A percentile compares a stretch with the other conserved stretches of the same genome.
phyloP scores from a whole-genome alignment of 2,888 invertebrate genomes.

The Brachylomia viminalis region DNA sequence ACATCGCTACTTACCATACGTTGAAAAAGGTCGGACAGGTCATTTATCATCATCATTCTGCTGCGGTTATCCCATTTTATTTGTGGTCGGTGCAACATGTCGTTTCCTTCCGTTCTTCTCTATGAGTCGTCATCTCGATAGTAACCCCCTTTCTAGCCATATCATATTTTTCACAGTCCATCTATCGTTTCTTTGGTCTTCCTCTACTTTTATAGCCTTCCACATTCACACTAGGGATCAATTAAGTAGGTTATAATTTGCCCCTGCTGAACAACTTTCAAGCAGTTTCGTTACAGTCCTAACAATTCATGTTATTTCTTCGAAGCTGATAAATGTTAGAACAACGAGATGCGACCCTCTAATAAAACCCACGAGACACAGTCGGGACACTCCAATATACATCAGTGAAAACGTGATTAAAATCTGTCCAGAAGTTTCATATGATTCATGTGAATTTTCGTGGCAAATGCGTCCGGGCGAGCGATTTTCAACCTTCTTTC shows the following conservation, averaged over 20 bases:
- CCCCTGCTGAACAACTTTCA: not conserved
- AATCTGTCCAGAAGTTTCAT: slow-evolving; percentile 49
- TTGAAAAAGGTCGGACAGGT: not conserved
- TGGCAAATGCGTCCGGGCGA: slow-evolving; percentile 27
- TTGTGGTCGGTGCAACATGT: not conserved
- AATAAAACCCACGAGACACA: slow-evolving; percentile 24
- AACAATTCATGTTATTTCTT: not conserved
- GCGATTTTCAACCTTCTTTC: slow-evolving; percentile 47
- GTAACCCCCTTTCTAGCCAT: not conserved
- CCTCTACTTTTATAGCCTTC: not conserved
- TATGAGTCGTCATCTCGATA: not conserved
- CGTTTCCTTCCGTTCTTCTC: no score
- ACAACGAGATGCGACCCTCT: slow-evolving; percentile 13
- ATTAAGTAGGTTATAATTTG: not conserved
- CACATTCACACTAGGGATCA: not conserved
- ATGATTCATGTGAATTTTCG: slow-evolving; percentile 54
- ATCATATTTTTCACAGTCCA: not conserved
- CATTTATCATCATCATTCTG: not conserved
- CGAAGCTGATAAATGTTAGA: slow-evolving; percentile 9
- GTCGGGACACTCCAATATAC: slow-evolving; percentile 18
- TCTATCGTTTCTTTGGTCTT: not conserved
- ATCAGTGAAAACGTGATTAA: slow-evolving; percentile 52
- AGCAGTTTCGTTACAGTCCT: not conserved
- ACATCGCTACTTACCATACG: not conserved
- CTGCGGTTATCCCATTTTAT: not conserved